Conservation (phyloP, 2,113 vertebrate species). For the Psilopogon haemacephalus region DNA sequence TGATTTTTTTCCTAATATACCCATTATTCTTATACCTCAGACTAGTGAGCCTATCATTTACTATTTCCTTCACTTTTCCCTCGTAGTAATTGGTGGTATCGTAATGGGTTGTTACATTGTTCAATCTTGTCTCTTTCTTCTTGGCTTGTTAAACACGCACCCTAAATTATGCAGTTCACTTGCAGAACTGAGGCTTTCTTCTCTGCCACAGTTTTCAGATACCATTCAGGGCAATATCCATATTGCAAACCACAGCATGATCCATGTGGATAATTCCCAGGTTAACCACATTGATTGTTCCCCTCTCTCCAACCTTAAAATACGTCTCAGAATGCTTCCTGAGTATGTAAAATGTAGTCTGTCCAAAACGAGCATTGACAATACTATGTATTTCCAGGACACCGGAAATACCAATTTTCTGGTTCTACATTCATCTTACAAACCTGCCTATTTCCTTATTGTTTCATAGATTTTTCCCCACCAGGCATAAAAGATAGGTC, state of each 20-base stretch:
- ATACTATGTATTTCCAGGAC: not conserved
- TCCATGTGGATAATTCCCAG: not conserved
- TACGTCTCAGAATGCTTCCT: not conserved
- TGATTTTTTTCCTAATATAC: not conserved
- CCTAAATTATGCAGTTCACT: not conserved
- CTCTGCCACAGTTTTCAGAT: not conserved
- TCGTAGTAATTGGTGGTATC: not conserved
- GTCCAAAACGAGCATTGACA: not conserved
- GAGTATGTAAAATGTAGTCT: not conserved
- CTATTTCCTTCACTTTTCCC: not conserved
- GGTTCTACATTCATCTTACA: not conserved
- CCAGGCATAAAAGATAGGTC: not conserved
- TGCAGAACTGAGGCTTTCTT: not conserved
- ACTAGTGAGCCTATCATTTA: not conserved
- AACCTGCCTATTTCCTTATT: not conserved
- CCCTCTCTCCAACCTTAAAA: not conserved
- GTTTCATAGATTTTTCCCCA: not conserved
- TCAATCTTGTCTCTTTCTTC: not conserved
- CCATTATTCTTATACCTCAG: not conserved
- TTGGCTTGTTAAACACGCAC: not conserved
- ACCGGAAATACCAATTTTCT: not conserved
- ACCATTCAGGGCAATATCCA: not conserved
- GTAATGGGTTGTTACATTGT: not conserved
- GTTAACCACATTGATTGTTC: not conserved
- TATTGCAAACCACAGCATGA: not conserved